Conservation (phyloP, 1,140 invertebrate genomes). For the Mylabris phalerata region DNA sequence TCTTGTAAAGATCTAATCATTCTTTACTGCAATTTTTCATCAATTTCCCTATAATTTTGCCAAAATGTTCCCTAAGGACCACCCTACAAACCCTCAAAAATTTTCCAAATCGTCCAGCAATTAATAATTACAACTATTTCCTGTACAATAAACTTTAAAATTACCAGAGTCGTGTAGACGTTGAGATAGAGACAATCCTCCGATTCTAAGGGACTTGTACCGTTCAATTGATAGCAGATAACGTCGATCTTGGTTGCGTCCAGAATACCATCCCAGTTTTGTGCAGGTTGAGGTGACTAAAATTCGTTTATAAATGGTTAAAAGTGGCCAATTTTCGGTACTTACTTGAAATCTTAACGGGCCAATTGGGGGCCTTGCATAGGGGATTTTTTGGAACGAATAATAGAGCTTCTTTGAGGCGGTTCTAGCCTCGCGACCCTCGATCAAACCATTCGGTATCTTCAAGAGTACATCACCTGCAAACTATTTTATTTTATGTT, state of each 20-base stretch:
- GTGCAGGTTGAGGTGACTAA: slow-evolving; percentile 7
- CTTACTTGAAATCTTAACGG: slow-evolving; percentile 3
- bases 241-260: slow-evolving; percentile 12
- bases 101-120: too few relatives aligned
- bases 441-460: background rate
- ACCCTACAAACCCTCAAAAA: too few relatives aligned
- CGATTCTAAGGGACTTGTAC: slow-evolving; percentile 13
- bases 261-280: slow-evolving; percentile 10
- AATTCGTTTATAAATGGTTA: too few relatives aligned
- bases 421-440: background rate
- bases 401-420: slow-evolving; percentile 4
- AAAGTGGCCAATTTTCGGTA: too few relatives aligned
- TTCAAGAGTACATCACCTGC: background rate
- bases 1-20: too few relatives aligned
- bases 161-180: slow-evolving; percentile 16
- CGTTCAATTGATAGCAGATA: slow-evolving; percentile 4
- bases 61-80: too few relatives aligned
- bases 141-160: background rate
- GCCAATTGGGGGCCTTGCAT: slow-evolving; percentile 14
- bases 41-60: too few relatives aligned
- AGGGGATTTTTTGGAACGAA: slow-evolving; percentile 19
- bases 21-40: too few relatives aligned
- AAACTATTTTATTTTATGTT: background rate
- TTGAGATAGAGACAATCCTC: slow-evolving; percentile 22
- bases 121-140: too few relatives aligned